These are phyloP conservation scores for Ophthalmolycus amberensis DNA, from an alignment of 2,113 vertebrate species.

Conservation along the genomic window DNA sequence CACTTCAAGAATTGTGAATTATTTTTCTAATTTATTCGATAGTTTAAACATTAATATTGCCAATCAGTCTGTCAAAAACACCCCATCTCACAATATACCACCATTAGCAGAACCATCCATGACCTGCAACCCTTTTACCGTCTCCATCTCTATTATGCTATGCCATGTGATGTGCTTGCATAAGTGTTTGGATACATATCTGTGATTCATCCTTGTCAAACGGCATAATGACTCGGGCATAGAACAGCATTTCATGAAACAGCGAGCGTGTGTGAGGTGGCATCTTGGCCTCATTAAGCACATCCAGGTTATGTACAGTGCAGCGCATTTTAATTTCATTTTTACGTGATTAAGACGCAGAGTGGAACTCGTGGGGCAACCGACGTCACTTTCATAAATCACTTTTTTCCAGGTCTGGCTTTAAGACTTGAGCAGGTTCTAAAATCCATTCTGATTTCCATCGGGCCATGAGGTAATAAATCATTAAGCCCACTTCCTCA, in stretches of 20 bases:
- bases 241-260: conserved; percentile 40
- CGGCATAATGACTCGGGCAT: conserved; percentile 33
- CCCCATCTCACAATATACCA: neutral
- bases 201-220: conserved; percentile 55
- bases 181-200: neutral
- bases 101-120: neutral
- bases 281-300: too few relatives aligned
- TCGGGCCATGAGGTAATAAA: conserved; percentile 73
- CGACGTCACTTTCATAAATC: conserved; percentile 77
- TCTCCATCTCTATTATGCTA: conserved; percentile 3
- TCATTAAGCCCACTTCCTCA: conserved; percentile 73
- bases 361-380: conserved; percentile 45
- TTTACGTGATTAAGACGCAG: conserved; percentile 30
- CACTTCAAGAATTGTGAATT: neutral
- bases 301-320: too few relatives aligned
- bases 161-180: conserved; percentile 5
- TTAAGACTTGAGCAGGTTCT: conserved; percentile 76
- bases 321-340: too few relatives aligned
- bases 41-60: neutral
- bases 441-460: conserved; percentile 82
- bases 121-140: neutral
- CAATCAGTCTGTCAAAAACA: neutral
- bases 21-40: neutral
- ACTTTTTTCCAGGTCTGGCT: conserved; percentile 69
- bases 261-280: too few relatives aligned